These are phyloP conservation scores for Choristoneura rosaceana DNA, from an alignment of 2,888 invertebrate genomes.

Conservation along the genomic window DNA sequence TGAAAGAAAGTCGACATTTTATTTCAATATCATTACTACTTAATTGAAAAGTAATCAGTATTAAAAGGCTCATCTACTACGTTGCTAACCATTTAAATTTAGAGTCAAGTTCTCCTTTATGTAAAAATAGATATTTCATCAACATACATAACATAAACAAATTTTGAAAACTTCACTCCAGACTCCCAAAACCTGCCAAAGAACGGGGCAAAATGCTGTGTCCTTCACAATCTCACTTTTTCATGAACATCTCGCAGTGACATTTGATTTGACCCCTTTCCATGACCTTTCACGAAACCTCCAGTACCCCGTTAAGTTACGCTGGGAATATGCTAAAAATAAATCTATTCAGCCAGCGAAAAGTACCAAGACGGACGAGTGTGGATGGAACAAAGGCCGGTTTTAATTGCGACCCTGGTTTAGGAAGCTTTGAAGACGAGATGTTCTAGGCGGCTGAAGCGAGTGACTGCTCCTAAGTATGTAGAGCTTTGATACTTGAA, in stretches of 20 bases:
- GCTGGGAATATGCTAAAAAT: constrained; percentile 35
- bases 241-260: background rate
- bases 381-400: constrained; percentile 16
- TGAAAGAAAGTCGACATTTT: too few species aligned
- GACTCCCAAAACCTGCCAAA: background rate
- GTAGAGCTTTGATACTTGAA: background rate
- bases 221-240: background rate
- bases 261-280: constrained; percentile 19
- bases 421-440: constrained; percentile 12
- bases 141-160: too few species aligned
- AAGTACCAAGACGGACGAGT: constrained; percentile 9
- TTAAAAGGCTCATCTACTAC: too few species aligned
- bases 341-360: constrained; percentile 31
- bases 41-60: too few species aligned
- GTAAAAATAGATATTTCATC: too few species aligned
- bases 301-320: background rate
- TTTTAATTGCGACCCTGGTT: constrained; percentile 32
- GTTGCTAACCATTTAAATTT: too few species aligned
- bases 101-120: too few species aligned
- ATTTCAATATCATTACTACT: too few species aligned
- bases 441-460: background rate
- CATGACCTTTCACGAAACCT: constrained; percentile 23
- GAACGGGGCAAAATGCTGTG: background rate
- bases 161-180: background rate
- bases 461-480: background rate